Base-by-base conservation (phyloP, 23 tunicate species). In the Pegea sp. region DNA sequence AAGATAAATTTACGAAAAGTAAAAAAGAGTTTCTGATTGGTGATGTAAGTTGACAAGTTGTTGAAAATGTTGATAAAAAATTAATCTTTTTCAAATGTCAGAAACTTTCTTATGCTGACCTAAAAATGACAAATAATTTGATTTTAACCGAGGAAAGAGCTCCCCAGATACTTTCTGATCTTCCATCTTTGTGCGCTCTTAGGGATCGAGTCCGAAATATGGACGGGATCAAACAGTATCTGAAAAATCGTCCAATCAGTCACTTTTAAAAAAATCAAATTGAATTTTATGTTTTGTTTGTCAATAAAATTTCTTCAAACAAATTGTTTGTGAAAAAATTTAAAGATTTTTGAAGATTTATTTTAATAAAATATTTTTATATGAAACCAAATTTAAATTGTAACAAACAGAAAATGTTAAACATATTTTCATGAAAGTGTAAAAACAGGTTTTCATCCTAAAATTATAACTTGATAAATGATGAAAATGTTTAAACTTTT, bases 11-110 rank as follows among this genome's bases (percentile, higher is more conserved):
- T 38, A 38, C 11, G 13, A 16, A 38, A 16, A 38, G 16, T 11
- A 38, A 38, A 38, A 38, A 38, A 38, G 13, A 38, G 46, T 38
- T 38, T 38, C 46, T 38, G 11, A 16, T 38, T 38, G 46, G 46
- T 8, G 46, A 38, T 16, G 46, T 38, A 8, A 38, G 46, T 38
- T 38, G 46, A 38, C 11, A 38, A 8, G 16, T 38, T 38, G 16
- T 8, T 38, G 11, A 8, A 38, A 38, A 38, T 8, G 16, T 16
- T 38, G 16, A 38, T 8, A 8, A 38, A 11, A 38, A 38, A 11
- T 38, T 38, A 38, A 38, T 38, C 11, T 8, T 38, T 38, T 38
- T 8, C 11, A 8, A 38, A 8, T 38, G 11, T 38, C 16, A 38
- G 46, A 38, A 38, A 38, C 46, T 38, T 16, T 38, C 46, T 16